Evolutionary conservation across 2,797 vertebrate species (phyloP), one percentile per base, ranked within the genome.

Genomic region (Megalops cyprinoides): DNA sequence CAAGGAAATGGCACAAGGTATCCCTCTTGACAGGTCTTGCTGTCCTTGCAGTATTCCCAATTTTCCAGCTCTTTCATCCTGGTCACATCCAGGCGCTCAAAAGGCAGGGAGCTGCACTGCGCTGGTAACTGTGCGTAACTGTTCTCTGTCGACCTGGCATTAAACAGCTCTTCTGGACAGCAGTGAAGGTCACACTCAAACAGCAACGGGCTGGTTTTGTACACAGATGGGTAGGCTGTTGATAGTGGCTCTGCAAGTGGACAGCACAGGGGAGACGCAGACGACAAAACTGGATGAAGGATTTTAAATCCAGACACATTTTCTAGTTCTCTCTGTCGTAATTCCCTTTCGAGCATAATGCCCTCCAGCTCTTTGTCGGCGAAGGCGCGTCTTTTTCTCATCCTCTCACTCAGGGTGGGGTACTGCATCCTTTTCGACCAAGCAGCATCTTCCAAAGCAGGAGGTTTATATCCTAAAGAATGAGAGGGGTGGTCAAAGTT

Each of bases 341-440:
- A 80, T 89, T 93, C 92, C 2, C 87, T 82, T 83, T 95, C 90
- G 84, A 93, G 74, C 93, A 94, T 93, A 89, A 94, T 90, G 3
- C 88, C 91, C 82, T 95, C 93, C 84, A 96, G 90, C 86, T 96
- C 94, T 87, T 93, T 93, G 88, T 93, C 94, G 1, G 93, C 94
- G 46, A 95, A 95, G 0, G 93, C 87, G 82, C 91, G 87, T 82
- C 81, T 82, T 86, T 94, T 95, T 85, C 93, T 95, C 92, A 92
- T 94, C 53, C 92, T 89, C 67, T 93, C 85, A 60, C 92, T 95
- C 76, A 94, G 76, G 10, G 89, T 74, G 49, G 92, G 90, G 78
- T 90, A 90, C 0, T 88, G 31, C 44, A 71, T 20, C 60, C 77
- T 84, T 83, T 91, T 94, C 0, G 88, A 79, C 91, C 91, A 93